Percentiles rank a stretch among this genome's conserved stretches.
Evolutionary conservation across 2,888 invertebrate species (phyloP).

Genomic region (Campoplex capitator): DNA sequence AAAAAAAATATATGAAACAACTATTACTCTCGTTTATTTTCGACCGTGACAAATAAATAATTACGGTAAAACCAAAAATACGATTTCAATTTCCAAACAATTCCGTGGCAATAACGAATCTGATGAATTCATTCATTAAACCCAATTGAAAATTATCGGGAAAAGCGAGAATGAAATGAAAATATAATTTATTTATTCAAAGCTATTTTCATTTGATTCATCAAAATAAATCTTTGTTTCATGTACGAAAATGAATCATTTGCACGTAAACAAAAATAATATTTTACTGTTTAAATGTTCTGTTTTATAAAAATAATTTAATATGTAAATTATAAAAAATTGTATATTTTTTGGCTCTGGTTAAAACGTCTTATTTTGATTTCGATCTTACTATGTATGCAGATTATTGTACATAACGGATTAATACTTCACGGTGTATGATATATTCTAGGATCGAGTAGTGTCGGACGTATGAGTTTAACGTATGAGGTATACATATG

Average conservation of each 20-base stretch:
- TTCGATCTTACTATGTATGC: not conserved
- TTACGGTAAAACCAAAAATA: not conserved
- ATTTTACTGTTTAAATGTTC: no score
- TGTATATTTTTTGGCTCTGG: not conserved
- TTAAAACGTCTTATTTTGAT: not conserved
- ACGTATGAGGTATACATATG: not conserved
- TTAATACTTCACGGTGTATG: not conserved
- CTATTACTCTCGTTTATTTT: not conserved
- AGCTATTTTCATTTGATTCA: not conserved
- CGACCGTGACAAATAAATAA: not conserved
- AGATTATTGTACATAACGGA: not conserved
- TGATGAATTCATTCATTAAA: not conserved
- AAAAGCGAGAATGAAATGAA: not conserved
- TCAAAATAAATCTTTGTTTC: no score
- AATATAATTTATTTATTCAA: not conserved
- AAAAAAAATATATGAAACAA: not conserved
- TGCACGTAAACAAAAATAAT: no score
- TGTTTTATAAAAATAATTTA: not conserved
- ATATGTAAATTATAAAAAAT: not conserved
- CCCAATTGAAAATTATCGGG: not conserved
- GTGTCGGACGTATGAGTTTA: conserved; percentile 5
- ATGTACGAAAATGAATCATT: not conserved
- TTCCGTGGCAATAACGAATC: not conserved
- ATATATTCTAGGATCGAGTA: conserved; percentile 11
- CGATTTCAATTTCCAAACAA: not conserved